Base-by-base conservation (phyloP, 2,888 invertebrate species). In the Tetheella fluctuosa region DNA sequence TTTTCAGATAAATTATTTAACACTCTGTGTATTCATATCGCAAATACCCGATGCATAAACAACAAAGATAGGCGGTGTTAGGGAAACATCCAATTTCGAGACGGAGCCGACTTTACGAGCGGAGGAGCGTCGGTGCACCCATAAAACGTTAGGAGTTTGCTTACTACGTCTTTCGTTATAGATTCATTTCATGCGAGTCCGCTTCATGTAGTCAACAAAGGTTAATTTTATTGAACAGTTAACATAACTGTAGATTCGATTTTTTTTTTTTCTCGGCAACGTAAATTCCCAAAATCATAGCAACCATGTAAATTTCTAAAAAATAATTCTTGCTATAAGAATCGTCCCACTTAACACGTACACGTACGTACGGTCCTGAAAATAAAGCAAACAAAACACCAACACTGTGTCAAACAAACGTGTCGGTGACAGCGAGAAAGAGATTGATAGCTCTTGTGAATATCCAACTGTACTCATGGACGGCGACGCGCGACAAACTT, bases 21-120 rank as follows among this genome's bases (percentile, higher is more conserved):
- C n/a, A 20, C 20, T 2, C 2, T 6, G 20, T n/a, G 15, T 55
- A 34, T 55, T 55, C 55, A 25, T 55, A 55, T 55, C 30, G 30
- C 34, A 55, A 20, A 63, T 39, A 58, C 54, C 54, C 23, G 52
- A 59, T 72, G 66, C 66, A 72, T 64, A 68, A 70, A 72, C 61
- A 70, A 70, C 59, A 70, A 68, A 67, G 53, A 57, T 57, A 54
- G 60, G 56, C 59, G 52, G 13, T 52, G 54, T 57, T 58, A 59
- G 52, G 60, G 61, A 62, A 37, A 61, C 63, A 67, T 64, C 59
- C 69, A 75, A 75, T 71, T 64, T 59, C 23, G 37, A 39, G 53
- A 61, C 62, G 58, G 23, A 54, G 30, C 55, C 39, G 56, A 64
- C 25, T 73, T 75, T 73, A 75, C 64, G 71, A 65, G 59, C 34